Percentiles rank a stretch among this genome's conserved stretches.
Evolutionary conservation across 1,140 invertebrate species (phyloP).

Genomic region (Caenorhabditis remanei): DNA sequence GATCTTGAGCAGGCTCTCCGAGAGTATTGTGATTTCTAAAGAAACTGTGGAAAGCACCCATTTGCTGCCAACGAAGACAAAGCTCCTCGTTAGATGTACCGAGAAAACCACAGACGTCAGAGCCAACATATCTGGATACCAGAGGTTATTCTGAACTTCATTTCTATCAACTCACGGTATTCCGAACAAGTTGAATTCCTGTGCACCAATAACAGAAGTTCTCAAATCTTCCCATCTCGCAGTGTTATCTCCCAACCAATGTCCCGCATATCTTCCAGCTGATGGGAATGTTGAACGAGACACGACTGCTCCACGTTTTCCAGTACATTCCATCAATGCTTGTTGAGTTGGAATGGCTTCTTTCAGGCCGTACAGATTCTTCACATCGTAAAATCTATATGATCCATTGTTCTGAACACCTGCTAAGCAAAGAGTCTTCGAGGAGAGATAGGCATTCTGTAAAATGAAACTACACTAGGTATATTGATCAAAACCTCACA

Average conservation of each 20-base stretch:
- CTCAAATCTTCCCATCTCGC: slow-evolving; percentile 80
- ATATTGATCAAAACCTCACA: neutral
- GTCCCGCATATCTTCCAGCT: slow-evolving; percentile 85
- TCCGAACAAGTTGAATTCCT: slow-evolving; percentile 64
- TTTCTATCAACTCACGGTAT: slow-evolving; percentile 52
- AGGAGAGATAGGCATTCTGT: neutral
- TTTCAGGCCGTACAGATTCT: slow-evolving; percentile 87
- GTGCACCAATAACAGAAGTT: slow-evolving; percentile 78
- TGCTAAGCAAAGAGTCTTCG: slow-evolving; percentile 39
- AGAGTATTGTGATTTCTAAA: slow-evolving; percentile 74
- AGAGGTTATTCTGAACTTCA: neutral
- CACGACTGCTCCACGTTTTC: slow-evolving; percentile 73
- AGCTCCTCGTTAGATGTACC: slow-evolving; percentile 77
- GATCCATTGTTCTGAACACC: slow-evolving; percentile 7
- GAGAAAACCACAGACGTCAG: slow-evolving; percentile 79
- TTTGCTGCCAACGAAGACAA: slow-evolving; percentile 75
- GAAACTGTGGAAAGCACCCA: slow-evolving; percentile 81
- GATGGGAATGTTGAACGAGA: slow-evolving; percentile 86
- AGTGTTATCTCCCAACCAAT: slow-evolving; percentile 89
- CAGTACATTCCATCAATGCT: slow-evolving; percentile 77
- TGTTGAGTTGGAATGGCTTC: slow-evolving; percentile 85
- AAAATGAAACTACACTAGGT: neutral
- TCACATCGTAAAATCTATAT: slow-evolving; percentile 82
- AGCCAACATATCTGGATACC: slow-evolving; percentile 75
- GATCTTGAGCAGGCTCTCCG: slow-evolving; percentile 69